These are phyloP conservation scores for Pseudanteris insignis DNA, from an alignment of 2,888 invertebrate species.

Conservation along the genomic window DNA sequence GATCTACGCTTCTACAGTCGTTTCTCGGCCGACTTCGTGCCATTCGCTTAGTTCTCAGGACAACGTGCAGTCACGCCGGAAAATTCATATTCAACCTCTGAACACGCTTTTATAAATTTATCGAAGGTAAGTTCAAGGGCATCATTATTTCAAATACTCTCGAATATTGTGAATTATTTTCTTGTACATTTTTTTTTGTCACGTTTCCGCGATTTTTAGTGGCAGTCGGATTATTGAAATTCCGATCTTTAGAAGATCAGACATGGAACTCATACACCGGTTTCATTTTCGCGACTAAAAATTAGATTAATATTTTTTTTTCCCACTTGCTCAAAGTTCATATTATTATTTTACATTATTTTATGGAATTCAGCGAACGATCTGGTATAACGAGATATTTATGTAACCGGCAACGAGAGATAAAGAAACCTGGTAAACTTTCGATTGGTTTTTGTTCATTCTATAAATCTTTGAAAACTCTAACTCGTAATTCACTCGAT, in stretches of 20 bases:
- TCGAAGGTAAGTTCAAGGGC: constrained; percentile 1
- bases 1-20: constrained; percentile 44
- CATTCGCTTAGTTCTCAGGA: constrained; percentile 47
- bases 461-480: too few relatives aligned
- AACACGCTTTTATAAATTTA: background rate
- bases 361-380: constrained; percentile 6
- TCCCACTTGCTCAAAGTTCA: background rate
- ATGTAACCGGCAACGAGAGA: constrained; percentile 47
- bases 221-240: too few relatives aligned
- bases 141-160: too few relatives aligned
- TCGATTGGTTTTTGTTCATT: too few relatives aligned
- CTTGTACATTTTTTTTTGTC: too few relatives aligned
- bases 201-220: too few relatives aligned
- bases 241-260: too few relatives aligned
- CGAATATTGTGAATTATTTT: too few relatives aligned
- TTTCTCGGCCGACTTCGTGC: constrained; percentile 28
- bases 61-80: constrained; percentile 49
- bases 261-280: too few relatives aligned
- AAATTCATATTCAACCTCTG: background rate
- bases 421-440: too few relatives aligned
- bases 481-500: background rate
- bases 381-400: constrained; percentile 11
- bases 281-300: too few relatives aligned
- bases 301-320: too few relatives aligned
- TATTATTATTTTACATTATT: background rate